phyloP scores from a whole-genome alignment of 2,113 vertebrate genomes.

The Lasiurus cinereus region DNA sequence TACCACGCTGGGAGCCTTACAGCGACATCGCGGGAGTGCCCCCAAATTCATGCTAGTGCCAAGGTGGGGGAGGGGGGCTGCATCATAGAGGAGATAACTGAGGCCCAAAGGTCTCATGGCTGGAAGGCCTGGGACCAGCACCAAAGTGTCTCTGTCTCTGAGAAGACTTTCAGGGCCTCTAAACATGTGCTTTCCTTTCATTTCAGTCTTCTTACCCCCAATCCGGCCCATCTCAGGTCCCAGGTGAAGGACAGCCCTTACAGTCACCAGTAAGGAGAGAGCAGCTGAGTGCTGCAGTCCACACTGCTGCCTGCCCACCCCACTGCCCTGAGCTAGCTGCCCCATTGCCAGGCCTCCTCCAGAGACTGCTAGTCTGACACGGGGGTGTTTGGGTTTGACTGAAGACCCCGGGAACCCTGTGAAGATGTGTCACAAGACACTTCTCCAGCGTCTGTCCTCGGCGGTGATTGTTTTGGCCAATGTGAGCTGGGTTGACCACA shows the following conservation, averaged over 20 bases:
- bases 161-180: accelerated
- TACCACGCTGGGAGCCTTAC: accelerated
- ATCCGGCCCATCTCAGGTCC: too few species aligned
- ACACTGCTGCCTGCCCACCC: too few species aligned
- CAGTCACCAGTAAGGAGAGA: neutral
- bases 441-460: accelerated
- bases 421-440: accelerated
- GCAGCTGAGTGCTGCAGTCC: too few species aligned
- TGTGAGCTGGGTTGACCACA: accelerated
- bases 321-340: too few species aligned
- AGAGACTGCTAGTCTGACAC: too few species aligned
- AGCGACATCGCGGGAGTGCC: accelerated
- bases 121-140: neutral
- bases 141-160: neutral
- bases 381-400: too few species aligned
- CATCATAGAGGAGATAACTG: neutral
- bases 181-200: neutral
- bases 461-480: neutral
- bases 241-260: neutral
- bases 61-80: too few species aligned
- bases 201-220: neutral
- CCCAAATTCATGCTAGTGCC: neutral
- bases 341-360: too few species aligned
- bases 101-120: neutral
- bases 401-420: too few species aligned